Evolutionary conservation across 2,113 vertebrate genomes (phyloP).

Genomic region (Catagonus wagneri): DNA sequence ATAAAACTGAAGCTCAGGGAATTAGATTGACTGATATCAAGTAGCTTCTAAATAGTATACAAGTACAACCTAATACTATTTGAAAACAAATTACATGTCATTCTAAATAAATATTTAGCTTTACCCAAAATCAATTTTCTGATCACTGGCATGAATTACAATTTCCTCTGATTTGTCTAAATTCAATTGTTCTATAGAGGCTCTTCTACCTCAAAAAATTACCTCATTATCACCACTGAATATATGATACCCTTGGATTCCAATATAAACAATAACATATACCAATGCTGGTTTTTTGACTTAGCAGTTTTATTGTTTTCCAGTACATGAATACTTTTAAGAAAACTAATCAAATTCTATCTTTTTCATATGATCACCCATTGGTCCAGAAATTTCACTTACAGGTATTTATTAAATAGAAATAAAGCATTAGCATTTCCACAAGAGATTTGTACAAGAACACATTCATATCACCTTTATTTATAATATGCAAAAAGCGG

Average conservation of each 20-base stretch:
- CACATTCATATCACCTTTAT: background rate
- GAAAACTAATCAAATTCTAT: too few species aligned
- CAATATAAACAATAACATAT: background rate
- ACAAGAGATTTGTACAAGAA: background rate
- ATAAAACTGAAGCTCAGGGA: background rate
- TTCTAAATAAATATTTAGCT: background rate
- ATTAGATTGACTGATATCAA: background rate
- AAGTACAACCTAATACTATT: background rate
- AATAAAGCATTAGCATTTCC: background rate
- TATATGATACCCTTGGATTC: background rate
- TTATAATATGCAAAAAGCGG: background rate
- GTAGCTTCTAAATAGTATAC: background rate
- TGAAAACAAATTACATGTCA: background rate
- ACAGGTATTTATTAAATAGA: background rate
- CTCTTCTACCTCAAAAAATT: background rate
- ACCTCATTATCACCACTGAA: background rate
- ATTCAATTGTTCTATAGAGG: background rate
- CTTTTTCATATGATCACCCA: background rate
- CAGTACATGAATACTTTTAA: background rate
- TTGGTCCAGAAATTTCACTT: too few species aligned
- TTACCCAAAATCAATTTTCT: background rate
- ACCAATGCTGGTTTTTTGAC: background rate
- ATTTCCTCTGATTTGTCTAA: slow-evolving; percentile 4
- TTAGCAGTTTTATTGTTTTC: background rate
- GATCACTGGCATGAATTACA: background rate